Evolutionary conservation across 2,888 invertebrate species (phyloP).

Genomic region (Tenthredo notha): DNA sequence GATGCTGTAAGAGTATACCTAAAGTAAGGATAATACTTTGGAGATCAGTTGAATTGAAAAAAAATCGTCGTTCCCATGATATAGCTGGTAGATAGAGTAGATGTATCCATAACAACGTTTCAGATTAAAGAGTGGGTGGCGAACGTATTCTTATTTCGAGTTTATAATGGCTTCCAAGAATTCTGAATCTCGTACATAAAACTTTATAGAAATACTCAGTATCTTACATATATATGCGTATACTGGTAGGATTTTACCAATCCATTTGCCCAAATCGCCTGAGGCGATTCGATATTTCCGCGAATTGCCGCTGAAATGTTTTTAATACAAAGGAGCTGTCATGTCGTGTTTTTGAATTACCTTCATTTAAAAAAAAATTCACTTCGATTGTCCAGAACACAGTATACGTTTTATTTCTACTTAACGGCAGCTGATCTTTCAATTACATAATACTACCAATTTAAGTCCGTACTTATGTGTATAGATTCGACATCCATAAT

Average conservation of each 20-base stretch:
- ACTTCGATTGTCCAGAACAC: not conserved
- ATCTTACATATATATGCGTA: not conserved
- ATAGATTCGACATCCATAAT: constrained; percentile 13
- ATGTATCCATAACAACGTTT: not conserved
- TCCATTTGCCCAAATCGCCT: constrained; percentile 32
- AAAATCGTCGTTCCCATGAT: constrained; percentile 31
- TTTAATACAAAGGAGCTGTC: not conserved
- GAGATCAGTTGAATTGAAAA: not conserved
- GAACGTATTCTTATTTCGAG: not conserved
- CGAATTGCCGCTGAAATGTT: constrained; percentile 28
- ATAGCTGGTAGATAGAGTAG: not conserved
- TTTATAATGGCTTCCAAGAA: constrained; percentile 31
- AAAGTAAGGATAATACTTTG: constrained; percentile 13
- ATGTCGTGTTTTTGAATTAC: constrained; percentile 18
- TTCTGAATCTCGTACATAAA: not conserved
- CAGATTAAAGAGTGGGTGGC: constrained; percentile 26
- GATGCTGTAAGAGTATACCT: not conserved
- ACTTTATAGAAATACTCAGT: constrained; percentile 8
- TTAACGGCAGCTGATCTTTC: not conserved
- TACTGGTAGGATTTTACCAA: constrained; percentile 6
- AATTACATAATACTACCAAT: not conserved
- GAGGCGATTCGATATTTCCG: constrained; percentile 19
- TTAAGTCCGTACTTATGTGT: not conserved
- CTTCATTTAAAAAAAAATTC: constrained; percentile 10
- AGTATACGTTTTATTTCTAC: not conserved